Percentiles rank a stretch among this genome's conserved stretches.
phyloP scores from a whole-genome alignment of 2,888 invertebrate genomes.

The Cheilosia vulpina region DNA sequence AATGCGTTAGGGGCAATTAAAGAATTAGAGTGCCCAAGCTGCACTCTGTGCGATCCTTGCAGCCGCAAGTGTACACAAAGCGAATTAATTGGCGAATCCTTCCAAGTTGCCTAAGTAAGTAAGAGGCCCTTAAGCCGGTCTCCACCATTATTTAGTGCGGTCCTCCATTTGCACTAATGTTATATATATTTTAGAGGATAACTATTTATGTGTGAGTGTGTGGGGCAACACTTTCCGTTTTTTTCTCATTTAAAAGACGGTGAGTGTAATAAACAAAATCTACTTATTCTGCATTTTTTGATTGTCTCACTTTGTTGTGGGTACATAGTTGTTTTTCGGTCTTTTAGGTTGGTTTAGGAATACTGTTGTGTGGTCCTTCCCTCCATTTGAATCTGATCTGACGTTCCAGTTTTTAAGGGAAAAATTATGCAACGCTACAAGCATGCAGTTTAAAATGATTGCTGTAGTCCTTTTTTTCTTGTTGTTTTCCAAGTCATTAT shows the following conservation, averaged over 20 bases:
- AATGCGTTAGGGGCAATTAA: conserved; percentile 50
- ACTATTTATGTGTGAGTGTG: background rate
- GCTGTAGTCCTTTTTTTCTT: background rate
- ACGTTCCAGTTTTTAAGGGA: conserved; percentile 23
- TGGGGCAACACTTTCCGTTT: background rate
- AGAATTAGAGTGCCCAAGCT: conserved; percentile 20
- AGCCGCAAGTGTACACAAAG: conserved; percentile 35
- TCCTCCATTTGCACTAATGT: conserved; percentile 29
- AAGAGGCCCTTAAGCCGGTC: conserved; percentile 10
- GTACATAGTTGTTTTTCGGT: background rate
- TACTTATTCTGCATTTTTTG: conserved; percentile 16
- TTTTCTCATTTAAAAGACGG: background rate
- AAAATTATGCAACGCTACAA: background rate
- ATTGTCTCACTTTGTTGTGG: background rate
- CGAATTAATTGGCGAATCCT: conserved; percentile 56
- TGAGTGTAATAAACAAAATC: background rate
- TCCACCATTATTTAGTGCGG: conserved; percentile 40
- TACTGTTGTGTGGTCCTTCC: background rate
- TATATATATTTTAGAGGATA: conserved; percentile 4
- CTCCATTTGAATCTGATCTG: conserved; percentile 20
- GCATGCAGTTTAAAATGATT: conserved; percentile 11
- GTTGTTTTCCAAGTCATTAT: conserved; percentile 9
- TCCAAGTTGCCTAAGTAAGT: background rate
- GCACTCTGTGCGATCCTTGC: conserved; percentile 15
- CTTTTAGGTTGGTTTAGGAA: background rate